Conservation (phyloP, 2,888 invertebrate genomes). For the Corbicula japonica region DNA sequence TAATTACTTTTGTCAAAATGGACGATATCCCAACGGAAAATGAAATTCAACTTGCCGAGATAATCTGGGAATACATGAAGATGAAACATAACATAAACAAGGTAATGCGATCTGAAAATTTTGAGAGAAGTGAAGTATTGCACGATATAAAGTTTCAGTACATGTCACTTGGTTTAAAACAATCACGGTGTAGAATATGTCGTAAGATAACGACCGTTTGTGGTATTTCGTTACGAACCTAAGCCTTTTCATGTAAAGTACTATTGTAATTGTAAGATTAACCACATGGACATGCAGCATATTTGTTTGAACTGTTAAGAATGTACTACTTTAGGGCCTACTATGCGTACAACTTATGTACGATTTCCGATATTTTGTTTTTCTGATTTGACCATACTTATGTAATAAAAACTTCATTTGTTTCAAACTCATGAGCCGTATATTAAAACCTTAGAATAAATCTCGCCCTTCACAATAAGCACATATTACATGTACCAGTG, state of each 20-base stretch:
- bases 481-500: neutral
- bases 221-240: neutral
- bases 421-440: neutral
- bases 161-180: neutral
- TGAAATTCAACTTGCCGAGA: constrained; percentile 50
- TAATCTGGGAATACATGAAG: constrained; percentile 74
- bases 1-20: too few relatives aligned
- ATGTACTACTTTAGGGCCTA: neutral
- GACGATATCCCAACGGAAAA: too few relatives aligned
- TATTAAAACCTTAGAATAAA: neutral
- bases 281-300: too few relatives aligned
- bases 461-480: neutral
- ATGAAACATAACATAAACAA: constrained; percentile 63
- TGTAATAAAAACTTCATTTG: neutral
- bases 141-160: neutral
- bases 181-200: neutral
- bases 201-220: neutral
- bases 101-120: too few relatives aligned
- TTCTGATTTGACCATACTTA: neutral
- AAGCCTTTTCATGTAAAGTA: neutral
- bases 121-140: too few relatives aligned
- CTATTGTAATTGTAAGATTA: neutral
- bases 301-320: too few relatives aligned
- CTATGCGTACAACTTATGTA: too few relatives aligned
- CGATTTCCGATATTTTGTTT: too few relatives aligned